These are phyloP conservation scores for Drosophila novamexicana DNA, from an alignment of 1,140 invertebrate genomes.

Conservation along the genomic window DNA sequence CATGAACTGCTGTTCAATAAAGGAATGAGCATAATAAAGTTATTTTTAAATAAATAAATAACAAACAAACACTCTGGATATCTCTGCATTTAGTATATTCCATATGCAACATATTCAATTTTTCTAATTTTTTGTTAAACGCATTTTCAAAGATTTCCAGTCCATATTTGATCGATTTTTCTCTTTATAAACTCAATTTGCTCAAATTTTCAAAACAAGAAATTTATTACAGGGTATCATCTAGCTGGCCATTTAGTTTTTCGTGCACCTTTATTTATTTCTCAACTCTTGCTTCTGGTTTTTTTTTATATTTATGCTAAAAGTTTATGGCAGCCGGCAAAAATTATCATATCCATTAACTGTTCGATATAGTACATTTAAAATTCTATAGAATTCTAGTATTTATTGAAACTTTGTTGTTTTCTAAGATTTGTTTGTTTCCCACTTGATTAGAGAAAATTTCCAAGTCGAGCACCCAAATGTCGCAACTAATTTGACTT, in stretches of 20 bases:
- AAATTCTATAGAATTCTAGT: neutral
- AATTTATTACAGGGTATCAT: neutral
- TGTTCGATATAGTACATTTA: neutral
- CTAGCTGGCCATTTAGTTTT: neutral
- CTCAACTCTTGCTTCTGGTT: no score
- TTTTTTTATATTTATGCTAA: slow-evolving; percentile 19
- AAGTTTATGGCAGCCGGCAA: neutral
- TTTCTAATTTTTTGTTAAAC: no score
- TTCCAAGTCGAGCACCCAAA: neutral
- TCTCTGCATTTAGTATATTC: no score
- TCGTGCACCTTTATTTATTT: neutral
- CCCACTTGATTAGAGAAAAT: no score
- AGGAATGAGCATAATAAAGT: no score
- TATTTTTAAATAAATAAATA: no score
- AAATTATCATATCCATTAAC: slow-evolving; percentile 7
- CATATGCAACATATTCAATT: no score
- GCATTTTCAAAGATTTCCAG: neutral
- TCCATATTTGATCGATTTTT: no score
- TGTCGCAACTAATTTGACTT: neutral
- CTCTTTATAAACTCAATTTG: no score
- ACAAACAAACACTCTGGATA: no score
- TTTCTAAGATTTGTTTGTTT: neutral
- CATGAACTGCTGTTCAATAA: no score
- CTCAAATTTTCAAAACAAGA: neutral
- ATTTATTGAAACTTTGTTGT: neutral